Evolutionary conservation across 1,140 invertebrate species (phyloP).

Genomic region (Aphelenchoides besseyi): DNA sequence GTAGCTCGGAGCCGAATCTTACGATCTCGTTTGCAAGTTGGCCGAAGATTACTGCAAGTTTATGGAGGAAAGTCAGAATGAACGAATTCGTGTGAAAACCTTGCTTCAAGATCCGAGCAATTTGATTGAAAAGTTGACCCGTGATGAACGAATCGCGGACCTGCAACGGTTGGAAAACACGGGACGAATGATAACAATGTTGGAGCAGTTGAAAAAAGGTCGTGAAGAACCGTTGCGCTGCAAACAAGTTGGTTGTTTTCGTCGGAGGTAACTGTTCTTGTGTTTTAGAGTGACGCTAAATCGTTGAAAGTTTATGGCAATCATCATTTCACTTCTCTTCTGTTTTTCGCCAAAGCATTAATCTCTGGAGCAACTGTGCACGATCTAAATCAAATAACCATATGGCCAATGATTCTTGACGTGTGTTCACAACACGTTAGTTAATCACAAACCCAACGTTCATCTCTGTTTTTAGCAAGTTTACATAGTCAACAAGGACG

Average conservation of each 20-base stretch:
- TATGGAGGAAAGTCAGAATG: not conserved
- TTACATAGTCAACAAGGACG: too few relatives aligned
- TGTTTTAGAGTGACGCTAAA: not conserved
- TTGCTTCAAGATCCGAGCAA: not conserved
- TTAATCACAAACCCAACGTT: too few relatives aligned
- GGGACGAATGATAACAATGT: not conserved
- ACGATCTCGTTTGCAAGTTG: not conserved
- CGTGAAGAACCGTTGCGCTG: not conserved
- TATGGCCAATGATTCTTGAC: not conserved
- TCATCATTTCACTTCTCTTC: not conserved
- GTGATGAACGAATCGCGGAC: not conserved
- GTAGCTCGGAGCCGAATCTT: not conserved
- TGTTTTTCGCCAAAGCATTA: not conserved
- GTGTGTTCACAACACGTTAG: not conserved
- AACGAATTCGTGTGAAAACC: not conserved
- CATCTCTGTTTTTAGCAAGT: too few relatives aligned
- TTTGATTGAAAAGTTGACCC: not conserved
- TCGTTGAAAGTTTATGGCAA: not conserved
- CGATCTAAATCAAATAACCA: not conserved
- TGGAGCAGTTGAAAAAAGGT: not conserved
- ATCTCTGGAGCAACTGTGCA: not conserved
- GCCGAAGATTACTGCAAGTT: not conserved
- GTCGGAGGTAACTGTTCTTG: not conserved
- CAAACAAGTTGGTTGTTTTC: not conserved
- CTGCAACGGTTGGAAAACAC: not conserved